Evolutionary conservation across 53 echinoderm and acorn worm genomes (phyloP), one percentile per base, ranked within the genome.

Genomic region (Holothuria leucospilota): DNA sequence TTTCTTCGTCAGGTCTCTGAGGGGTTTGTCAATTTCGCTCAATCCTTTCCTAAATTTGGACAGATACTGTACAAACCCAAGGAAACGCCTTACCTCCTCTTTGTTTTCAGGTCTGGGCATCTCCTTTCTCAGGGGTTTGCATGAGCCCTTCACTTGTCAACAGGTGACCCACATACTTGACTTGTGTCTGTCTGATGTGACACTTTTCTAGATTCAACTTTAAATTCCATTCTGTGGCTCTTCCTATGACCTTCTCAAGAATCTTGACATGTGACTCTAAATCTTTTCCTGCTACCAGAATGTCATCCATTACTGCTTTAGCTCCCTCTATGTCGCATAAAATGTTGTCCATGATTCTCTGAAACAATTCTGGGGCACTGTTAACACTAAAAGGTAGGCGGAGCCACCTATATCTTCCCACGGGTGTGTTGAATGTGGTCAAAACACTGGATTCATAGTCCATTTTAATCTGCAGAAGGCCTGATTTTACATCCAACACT

Each of bases 351-450:
- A 94, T 91, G 30, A 90, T 86, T 29, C 75, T 88, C 68, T 68
- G 78, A 61, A 74, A 91, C 39, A 71, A 79, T 61, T 75, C 85
- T 13, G 79, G 92, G 42, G 69, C 90, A 85, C 77, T 90, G 51
- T 87, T 87, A 20, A 90, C 90, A 16, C 92, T 92, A 84, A 95
- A 92, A 15, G 90, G 92, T 13, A 92, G 86, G 20, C 92, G 82
- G 4, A 93, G 64, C 87, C 91, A 95, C 63, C 95, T 67, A 34
- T 92, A 95, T 26, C 92, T 62, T 23, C 92, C 89, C 26, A 93
- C 69, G 27, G 87, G 92, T 10, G 90, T 90, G 65, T 88, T 92
- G 69, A 92, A 94, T 6, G 92, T 92, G 15, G 90, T 92, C 90
- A 13, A 88, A 91, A n/a, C n/a, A n/a, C n/a, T n/a, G n/a, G n/a